Evolutionary conservation across 2,113 vertebrate species (phyloP).

Genomic region (Muntiacus muntjak): DNA sequence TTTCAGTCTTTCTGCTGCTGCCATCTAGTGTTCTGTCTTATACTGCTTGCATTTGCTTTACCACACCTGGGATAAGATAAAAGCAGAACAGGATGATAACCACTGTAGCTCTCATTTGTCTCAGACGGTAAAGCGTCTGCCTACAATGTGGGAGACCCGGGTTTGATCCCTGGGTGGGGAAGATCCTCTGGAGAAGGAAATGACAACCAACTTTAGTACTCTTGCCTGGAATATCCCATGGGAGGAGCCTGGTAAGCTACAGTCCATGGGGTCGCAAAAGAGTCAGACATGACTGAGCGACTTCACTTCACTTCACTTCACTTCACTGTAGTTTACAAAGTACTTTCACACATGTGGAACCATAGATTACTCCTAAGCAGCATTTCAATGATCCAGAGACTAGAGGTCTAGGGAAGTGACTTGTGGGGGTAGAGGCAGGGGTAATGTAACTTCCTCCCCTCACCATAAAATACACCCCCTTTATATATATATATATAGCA

Average conservation of each 20-base stretch:
- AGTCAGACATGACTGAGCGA: no score
- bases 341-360: background rate
- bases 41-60: background rate
- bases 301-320: background rate
- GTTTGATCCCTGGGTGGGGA: no score
- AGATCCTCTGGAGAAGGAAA: no score
- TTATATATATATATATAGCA: background rate
- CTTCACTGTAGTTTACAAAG: background rate
- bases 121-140: no score
- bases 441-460: background rate
- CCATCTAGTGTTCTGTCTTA: slow-evolving; percentile 35
- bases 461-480: background rate
- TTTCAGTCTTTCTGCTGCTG: slow-evolving; percentile 26
- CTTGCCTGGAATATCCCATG: no score
- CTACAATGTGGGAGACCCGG: no score
- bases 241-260: no score
- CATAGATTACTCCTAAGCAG: background rate
- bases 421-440: background rate
- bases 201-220: no score
- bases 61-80: background rate
- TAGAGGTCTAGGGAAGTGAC: background rate
- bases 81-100: background rate
- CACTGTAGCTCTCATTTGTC: background rate
- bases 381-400: background rate
- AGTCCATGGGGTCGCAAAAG: no score